A percentile compares a stretch with the other conserved stretches of the same genome.
These are phyloP conservation scores for Cyprinodon tularosa DNA, from an alignment of 2,113 vertebrate genomes.

Conservation along the genomic window DNA sequence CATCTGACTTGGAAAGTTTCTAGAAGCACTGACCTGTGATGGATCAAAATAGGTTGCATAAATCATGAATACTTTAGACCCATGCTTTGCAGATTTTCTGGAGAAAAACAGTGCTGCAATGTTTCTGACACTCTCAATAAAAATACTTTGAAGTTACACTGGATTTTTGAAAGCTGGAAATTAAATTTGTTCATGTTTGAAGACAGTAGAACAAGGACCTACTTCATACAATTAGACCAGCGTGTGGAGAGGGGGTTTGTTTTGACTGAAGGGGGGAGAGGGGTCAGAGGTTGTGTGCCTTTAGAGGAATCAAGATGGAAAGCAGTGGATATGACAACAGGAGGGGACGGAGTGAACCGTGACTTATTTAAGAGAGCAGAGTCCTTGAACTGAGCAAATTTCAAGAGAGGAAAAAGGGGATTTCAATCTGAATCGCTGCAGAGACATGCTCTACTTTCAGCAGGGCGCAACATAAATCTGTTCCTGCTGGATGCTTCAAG, in stretches of 20 bases:
- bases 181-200: slow-evolving; percentile 29
- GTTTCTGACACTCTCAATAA: not conserved
- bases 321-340: slow-evolving; percentile 6
- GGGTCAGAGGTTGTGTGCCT: slow-evolving; percentile 22
- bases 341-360: not conserved
- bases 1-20: no score
- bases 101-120: not conserved
- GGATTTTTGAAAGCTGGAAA: slow-evolving; percentile 15
- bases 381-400: slow-evolving; percentile 21
- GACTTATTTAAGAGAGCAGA: slow-evolving; percentile 10
- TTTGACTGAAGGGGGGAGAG: slow-evolving; percentile 6
- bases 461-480: slow-evolving; percentile 31
- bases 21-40: no score
- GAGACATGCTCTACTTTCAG: not conserved
- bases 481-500: slow-evolving; percentile 11
- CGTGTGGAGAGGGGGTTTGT: slow-evolving; percentile 9
- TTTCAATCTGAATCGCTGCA: slow-evolving; percentile 1
- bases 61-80: not conserved
- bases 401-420: not conserved
- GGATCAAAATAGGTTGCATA: no score
- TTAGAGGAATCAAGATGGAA: not conserved
- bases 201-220: slow-evolving; percentile 12
- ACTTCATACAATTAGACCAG: slow-evolving; percentile 11
- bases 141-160: not conserved
- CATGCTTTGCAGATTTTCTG: not conserved